These are phyloP conservation scores for Anolis sagrei DNA, from an alignment of 2,113 vertebrate genomes.

Conservation along the genomic window DNA sequence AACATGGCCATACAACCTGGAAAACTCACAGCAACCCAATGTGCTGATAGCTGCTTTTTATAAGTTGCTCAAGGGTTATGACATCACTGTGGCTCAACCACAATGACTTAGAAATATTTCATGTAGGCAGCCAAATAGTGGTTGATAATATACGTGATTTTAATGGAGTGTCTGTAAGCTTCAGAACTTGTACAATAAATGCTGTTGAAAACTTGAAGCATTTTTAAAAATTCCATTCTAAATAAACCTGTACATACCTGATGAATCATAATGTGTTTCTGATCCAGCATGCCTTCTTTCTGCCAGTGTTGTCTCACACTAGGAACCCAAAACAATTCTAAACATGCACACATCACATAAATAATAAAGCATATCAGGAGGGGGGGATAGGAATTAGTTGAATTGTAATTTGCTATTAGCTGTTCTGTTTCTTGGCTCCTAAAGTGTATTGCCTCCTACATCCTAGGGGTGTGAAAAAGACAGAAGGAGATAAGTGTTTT, in stretches of 20 bases:
- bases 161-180: slow-evolving; percentile 1
- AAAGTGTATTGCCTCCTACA: slow-evolving; percentile 35
- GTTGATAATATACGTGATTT: neutral
- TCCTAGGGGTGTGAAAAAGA: slow-evolving; percentile 41
- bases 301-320: neutral
- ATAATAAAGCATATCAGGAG: neutral
- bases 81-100: neutral
- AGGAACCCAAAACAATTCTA: slow-evolving; percentile 37
- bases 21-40: too few species aligned
- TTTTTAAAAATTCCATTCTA: neutral
- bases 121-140: neutral
- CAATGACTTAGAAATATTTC: too few species aligned
- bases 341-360: slow-evolving; percentile 1
- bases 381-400: slow-evolving; percentile 4
- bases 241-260: slow-evolving; percentile 1
- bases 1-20: too few species aligned
- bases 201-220: neutral
- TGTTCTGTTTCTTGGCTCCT: slow-evolving; percentile 41
- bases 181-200: neutral
- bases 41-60: neutral
- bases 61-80: neutral
- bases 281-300: neutral
- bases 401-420: slow-evolving; percentile 31
- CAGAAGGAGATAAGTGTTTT: slow-evolving; percentile 36
- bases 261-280: slow-evolving; percentile 30